Conservation (phyloP, 2,888 invertebrate genomes). For the Tenthredo mesomela region DNA sequence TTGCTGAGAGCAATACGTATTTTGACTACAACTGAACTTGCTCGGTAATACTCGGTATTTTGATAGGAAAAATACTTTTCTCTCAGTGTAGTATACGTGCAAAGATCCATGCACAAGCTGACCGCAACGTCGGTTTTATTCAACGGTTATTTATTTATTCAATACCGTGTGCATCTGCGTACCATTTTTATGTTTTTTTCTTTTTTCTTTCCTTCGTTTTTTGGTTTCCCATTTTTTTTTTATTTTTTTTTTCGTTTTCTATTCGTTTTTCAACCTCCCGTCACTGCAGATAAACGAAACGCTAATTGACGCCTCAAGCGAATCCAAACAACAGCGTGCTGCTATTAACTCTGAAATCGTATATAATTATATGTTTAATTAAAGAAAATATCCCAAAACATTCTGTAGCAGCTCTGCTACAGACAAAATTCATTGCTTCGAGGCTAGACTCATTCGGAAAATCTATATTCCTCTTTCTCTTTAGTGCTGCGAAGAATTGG, state of each 20-base stretch:
- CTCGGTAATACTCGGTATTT: too few species aligned
- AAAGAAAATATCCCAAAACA: neutral
- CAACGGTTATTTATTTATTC: neutral
- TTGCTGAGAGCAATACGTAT: too few species aligned
- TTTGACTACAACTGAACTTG: too few species aligned
- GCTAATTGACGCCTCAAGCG: slow-evolving; percentile 26
- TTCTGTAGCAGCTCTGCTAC: neutral
- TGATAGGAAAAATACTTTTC: too few species aligned
- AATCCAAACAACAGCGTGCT: neutral
- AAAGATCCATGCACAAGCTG: neutral
- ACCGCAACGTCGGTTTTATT: neutral
- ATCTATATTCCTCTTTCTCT: neutral
- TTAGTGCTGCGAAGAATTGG: neutral
- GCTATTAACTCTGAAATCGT: neutral
- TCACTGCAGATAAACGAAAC: slow-evolving; percentile 32
- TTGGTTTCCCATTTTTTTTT: slow-evolving; percentile 15
- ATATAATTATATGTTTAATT: neutral
- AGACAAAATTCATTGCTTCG: neutral
- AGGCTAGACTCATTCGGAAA: neutral
- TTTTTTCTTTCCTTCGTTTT: neutral
- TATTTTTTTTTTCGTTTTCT: neutral
- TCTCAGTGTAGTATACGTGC: neutral
- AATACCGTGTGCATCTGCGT: neutral
- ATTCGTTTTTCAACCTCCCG: neutral
- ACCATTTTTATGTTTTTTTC: slow-evolving; percentile 2